Evolutionary conservation across 92 coral and sea anemone genomes (phyloP), one percentile per base, ranked within the genome.

Genomic region (Palythoa grandis): DNA sequence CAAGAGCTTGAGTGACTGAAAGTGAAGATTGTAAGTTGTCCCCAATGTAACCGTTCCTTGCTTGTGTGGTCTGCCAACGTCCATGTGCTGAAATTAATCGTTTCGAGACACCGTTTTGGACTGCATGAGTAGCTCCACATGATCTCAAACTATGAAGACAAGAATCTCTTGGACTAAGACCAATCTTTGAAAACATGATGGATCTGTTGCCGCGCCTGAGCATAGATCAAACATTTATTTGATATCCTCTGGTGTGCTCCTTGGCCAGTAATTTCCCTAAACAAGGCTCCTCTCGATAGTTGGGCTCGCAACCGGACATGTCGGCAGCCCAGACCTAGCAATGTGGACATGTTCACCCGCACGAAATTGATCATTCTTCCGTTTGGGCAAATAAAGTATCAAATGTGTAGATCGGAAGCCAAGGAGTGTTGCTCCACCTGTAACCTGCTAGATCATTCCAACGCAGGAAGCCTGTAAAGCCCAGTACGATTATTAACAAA

Each of bases 181-280:
- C n/a, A n/a, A n/a, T n/a, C n/a, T n/a, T n/a, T n/a, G n/a, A n/a
- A n/a, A n/a, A n/a, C n/a, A n/a, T n/a, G n/a, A 69, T 83, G 87
- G 23, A 67, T 8, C 50, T 83, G 79, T 24, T 13, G 61, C 1
- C 66, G 52, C 70, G 87, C 87, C 48, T 83, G 87, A 8, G 87
- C 40, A 19, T 83, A 83, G 17, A 79, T 40, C 75, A 83, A 70
- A 37, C 87, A 16, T 17, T 25, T 17, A 66, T 14, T 15, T 9
- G 79, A 70, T 40, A 52, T 47, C 87, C 48, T 66, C 87, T 83
- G 87, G 54, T 80, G 19, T 11, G 74, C 52, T 17, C 85, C 85
- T 14, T 9, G 85, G 60, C 85, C 85, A 63, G 73, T 5, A 17
- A 80, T 63, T n/a, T 37, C 85, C 23, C 85, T 65, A n/a, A 80